Conservation (phyloP, 2,888 invertebrate species). For the Drosophila borealis region DNA sequence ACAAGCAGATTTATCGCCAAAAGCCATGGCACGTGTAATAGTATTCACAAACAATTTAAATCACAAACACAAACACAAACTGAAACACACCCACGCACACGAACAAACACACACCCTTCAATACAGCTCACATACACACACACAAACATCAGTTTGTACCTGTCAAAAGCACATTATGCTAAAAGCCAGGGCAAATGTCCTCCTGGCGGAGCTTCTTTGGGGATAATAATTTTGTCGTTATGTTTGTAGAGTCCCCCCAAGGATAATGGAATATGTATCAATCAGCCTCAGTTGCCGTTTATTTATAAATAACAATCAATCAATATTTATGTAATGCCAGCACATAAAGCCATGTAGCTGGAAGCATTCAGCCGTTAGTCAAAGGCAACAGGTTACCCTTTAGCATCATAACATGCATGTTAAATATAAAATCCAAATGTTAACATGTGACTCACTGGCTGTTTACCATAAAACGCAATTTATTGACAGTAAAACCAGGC, state of each 20-base stretch:
- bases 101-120: neutral
- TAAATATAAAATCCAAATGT: slow-evolving; percentile 6
- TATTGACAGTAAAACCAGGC: slow-evolving; percentile 23
- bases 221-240: slow-evolving; percentile 52
- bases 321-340: slow-evolving; percentile 55
- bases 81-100: slow-evolving; percentile 8
- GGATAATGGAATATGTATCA: slow-evolving; percentile 59
- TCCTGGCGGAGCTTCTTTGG: slow-evolving; percentile 22
- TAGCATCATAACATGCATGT: slow-evolving; percentile 13
- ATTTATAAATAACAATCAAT: slow-evolving; percentile 63
- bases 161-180: slow-evolving; percentile 55
- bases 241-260: slow-evolving; percentile 10
- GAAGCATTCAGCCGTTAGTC: slow-evolving; percentile 23
- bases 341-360: slow-evolving; percentile 3
- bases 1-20: slow-evolving; percentile 15
- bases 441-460: slow-evolving; percentile 34
- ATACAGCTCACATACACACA: slow-evolving; percentile 1
- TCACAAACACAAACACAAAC: slow-evolving; percentile 18
- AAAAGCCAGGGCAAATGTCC: slow-evolving; percentile 38
- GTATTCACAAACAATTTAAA: slow-evolving; percentile 47
- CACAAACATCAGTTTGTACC: slow-evolving; percentile 15
- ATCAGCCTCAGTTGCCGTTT: slow-evolving; percentile 45
- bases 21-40: slow-evolving; percentile 39
- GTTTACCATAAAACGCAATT: slow-evolving; percentile 34
- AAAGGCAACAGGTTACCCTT: slow-evolving; percentile 57